Base-by-base conservation (phyloP, 2,797 vertebrate species). In the Argyrosomus regius region DNA sequence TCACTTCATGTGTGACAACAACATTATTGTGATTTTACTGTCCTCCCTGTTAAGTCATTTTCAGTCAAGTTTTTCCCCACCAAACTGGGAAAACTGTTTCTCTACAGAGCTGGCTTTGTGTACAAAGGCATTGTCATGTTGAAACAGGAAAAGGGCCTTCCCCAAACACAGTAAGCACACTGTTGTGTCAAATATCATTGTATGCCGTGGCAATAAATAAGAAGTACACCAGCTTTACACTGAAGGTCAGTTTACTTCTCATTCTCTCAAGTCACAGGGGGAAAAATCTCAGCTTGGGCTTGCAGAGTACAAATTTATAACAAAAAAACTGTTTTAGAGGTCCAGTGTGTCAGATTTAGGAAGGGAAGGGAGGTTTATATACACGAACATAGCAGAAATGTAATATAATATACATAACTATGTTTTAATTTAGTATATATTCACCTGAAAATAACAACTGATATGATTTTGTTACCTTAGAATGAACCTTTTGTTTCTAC, bases 61-160 rank as follows among this genome's bases (percentile, higher is more conserved):
- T 39, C 35, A 31, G 24, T 3, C 2, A 16, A 13, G 6, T 12
- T 53, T 5, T 52, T 61, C 31, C 6, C n/a, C n/a, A 5, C 14
- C 22, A 46, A 54, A 62, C 60, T 61, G 49, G 49, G 31, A 12
- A 77, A 57, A 28, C 3, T 5, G 16, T 65, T 48, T 54, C 3
- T 46, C 46, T 12, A 16, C 35, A 35, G 35, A n/a, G 9, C 16
- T 48, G 41, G 22, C 43, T 48, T 66, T 75, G 50, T 75, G 31
- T 56, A 64, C 52, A 58, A 24, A 60, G 17, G 22, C 17, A 46
- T 17, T 53, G 16, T 69, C 18, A 39, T 31, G n/a, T 52, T 62
- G n/a, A 67, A 57, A 72, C 43, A 53, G 24, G 26, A 59, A 69
- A 69, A 9, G 7, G 2, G 11, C 22, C 50, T 66, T 75, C 61